These are phyloP conservation scores for Loriculus beryllinus DNA, from an alignment of 2,797 vertebrate species.

Conservation along the genomic window DNA sequence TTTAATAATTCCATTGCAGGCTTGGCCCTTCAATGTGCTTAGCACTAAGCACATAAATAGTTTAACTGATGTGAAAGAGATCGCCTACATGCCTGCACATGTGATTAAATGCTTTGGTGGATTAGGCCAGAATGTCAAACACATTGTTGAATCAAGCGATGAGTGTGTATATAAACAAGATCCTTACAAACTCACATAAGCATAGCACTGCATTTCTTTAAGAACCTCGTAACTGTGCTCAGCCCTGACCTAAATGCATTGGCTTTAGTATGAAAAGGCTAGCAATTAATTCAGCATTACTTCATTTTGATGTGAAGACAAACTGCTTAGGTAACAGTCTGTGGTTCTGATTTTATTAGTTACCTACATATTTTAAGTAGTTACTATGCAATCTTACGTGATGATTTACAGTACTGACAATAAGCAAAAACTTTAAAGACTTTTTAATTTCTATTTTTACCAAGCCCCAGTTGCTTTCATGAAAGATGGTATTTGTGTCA, in stretches of 20 bases:
- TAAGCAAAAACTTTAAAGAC: neutral
- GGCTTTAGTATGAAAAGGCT: neutral
- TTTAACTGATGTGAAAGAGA: constrained; percentile 24
- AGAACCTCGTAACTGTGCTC: neutral
- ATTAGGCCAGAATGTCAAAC: neutral
- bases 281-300: neutral
- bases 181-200: constrained; percentile 2
- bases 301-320: neutral
- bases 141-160: neutral
- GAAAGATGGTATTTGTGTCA: constrained; percentile 4
- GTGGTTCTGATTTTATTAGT: neutral
- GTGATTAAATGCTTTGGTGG: constrained; percentile 30
- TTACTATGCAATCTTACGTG: neutral
- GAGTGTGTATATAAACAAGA: neutral
- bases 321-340: neutral
- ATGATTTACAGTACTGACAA: neutral
- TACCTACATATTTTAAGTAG: neutral
- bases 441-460: constrained; percentile 35
- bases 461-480: neutral
- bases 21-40: neutral
- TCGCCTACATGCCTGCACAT: neutral
- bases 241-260: neutral
- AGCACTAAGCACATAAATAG: neutral
- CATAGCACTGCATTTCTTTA: neutral
- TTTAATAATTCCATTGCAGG: neutral